A percentile compares a stretch with the other conserved stretches of the same genome.
These are phyloP conservation scores for Chiroxiphia lanceolata DNA, from an alignment of 2,797 vertebrate species.

Conservation along the genomic window DNA sequence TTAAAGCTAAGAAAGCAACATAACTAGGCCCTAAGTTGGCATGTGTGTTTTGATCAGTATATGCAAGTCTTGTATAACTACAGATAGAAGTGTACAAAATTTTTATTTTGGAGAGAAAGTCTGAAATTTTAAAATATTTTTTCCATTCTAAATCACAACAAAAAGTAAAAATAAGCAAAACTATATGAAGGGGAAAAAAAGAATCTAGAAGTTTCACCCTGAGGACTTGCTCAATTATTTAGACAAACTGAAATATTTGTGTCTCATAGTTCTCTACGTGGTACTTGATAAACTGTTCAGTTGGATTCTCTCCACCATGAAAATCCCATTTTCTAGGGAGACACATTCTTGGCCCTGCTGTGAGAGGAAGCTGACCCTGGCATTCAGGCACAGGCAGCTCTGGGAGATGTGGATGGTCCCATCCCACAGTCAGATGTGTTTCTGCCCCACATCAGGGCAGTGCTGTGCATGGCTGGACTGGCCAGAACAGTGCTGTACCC, in stretches of 20 bases:
- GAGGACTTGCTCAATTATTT: background rate
- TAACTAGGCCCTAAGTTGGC: background rate
- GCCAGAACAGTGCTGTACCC: background rate
- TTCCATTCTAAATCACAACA: background rate
- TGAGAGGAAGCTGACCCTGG: background rate
- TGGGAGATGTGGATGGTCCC: background rate
- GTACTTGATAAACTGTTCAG: background rate
- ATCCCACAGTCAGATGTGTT: fast-evolving
- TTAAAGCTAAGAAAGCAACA: background rate
- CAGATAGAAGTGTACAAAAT: background rate
- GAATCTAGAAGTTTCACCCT: background rate
- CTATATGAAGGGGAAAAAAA: background rate
- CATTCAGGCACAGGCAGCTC: background rate
- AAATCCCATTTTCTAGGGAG: background rate
- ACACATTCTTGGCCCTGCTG: background rate
- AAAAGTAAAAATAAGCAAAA: background rate
- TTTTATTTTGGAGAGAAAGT: background rate
- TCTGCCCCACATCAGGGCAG: background rate
- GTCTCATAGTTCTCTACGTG: background rate
- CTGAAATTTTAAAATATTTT: background rate
- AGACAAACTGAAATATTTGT: background rate
- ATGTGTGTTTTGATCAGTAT: background rate
- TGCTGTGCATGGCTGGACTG: background rate
- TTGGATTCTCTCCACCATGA: background rate
- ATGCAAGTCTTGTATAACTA: background rate